phyloP scores from a whole-genome alignment of 2,797 vertebrate species.

The Hapalemur alaotrensis region DNA sequence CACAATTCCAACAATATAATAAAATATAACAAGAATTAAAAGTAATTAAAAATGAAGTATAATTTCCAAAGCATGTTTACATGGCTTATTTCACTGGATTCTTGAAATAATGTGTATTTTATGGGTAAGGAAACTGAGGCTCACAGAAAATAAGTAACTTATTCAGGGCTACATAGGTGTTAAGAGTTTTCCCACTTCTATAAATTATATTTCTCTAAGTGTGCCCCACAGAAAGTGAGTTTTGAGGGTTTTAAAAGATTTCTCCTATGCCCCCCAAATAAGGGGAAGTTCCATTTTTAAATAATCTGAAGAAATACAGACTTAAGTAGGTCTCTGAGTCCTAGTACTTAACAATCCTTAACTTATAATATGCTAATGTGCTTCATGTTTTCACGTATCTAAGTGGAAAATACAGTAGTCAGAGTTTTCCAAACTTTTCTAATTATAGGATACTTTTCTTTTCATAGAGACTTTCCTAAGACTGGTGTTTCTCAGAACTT shows the following conservation, averaged over 20 bases:
- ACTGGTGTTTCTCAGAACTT: background rate
- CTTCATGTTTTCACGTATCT: background rate
- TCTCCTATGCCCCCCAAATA: background rate
- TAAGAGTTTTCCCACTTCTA: background rate
- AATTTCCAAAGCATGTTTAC: background rate
- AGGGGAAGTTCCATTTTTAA: background rate
- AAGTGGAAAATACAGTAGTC: background rate
- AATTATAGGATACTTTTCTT: background rate
- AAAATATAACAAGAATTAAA: background rate
- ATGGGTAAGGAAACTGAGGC: background rate
- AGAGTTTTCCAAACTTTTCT: background rate
- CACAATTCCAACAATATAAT: background rate
- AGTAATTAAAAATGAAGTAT: background rate
- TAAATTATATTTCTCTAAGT: background rate
- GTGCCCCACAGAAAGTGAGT: background rate
- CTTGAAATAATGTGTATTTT: slow-evolving; percentile 24
- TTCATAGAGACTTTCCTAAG: background rate
- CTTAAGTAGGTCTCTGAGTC: background rate
- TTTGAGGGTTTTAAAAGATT: slow-evolving; percentile 15
- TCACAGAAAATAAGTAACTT: slow-evolving; percentile 11
- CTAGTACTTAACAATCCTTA: background rate
- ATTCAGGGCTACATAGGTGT: background rate
- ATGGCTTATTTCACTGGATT: background rate
- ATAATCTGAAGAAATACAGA: background rate
- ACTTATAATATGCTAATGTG: background rate